phyloP scores from a whole-genome alignment of 2,888 invertebrate genomes.

The Eupeodes latifasciatus region DNA sequence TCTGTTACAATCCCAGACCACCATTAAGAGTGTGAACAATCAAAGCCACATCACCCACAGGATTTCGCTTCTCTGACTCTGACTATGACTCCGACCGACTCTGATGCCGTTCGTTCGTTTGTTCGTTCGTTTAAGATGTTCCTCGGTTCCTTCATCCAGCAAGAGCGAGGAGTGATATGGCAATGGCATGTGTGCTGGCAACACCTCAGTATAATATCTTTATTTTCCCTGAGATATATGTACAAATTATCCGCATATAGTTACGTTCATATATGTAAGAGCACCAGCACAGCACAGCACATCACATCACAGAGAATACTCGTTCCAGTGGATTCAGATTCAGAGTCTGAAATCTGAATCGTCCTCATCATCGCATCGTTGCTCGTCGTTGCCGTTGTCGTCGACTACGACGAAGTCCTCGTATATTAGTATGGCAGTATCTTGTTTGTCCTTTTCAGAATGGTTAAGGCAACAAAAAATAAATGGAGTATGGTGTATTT shows the following conservation, averaged over 20 bases:
- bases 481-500: conserved; percentile 30
- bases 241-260: conserved; percentile 74
- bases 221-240: conserved; percentile 74
- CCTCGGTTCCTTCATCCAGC: conserved; percentile 50
- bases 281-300: background rate
- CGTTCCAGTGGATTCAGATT: conserved; percentile 14
- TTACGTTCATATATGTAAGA: conserved; percentile 44
- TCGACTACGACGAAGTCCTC: conserved; percentile 17
- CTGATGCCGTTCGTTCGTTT: conserved; percentile 34
- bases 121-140: conserved; percentile 63
- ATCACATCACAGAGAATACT: background rate
- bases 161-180: conserved; percentile 6
- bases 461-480: conserved; percentile 38
- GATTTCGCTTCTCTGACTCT: conserved; percentile 66
- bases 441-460: conserved; percentile 74
- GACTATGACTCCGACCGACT: conserved; percentile 5
- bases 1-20: conserved; percentile 76
- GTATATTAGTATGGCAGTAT: conserved; percentile 69
- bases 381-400: conserved; percentile 27
- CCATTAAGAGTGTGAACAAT: conserved; percentile 77
- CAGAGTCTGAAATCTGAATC: conserved; percentile 30
- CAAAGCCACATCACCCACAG: conserved; percentile 78
- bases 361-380: conserved; percentile 56
- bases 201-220: conserved; percentile 76
- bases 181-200: conserved; percentile 47